phyloP scores from a whole-genome alignment of 2,888 invertebrate species.

The Meiosimyza platycephala region DNA sequence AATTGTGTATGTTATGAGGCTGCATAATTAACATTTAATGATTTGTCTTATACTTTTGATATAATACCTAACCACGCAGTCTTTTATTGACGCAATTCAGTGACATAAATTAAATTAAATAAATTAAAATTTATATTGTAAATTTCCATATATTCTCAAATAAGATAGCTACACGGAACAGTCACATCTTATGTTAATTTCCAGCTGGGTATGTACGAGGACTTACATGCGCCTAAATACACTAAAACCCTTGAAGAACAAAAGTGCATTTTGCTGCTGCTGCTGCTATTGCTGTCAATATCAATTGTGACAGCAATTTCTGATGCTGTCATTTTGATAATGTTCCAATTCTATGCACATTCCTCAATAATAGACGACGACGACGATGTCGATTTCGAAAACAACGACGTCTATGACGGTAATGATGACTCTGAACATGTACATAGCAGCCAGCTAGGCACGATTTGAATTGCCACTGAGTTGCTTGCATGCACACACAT shows the following conservation, averaged over 20 bases:
- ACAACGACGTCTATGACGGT: too few species aligned
- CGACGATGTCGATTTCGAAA: too few species aligned
- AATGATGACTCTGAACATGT: not conserved
- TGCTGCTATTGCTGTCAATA: not conserved
- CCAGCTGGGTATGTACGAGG: conserved; percentile 3
- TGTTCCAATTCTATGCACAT: conserved; percentile 21
- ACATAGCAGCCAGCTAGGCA: not conserved
- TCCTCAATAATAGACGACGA: not conserved
- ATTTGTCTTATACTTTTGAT: too few species aligned
- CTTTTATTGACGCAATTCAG: too few species aligned
- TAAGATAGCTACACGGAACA: not conserved
- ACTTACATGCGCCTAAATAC: not conserved
- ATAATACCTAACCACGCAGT: too few species aligned
- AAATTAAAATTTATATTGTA: too few species aligned
- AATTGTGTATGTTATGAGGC: too few species aligned
- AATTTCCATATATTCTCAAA: too few species aligned
- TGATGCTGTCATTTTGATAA: not conserved
- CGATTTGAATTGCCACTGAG: not conserved
- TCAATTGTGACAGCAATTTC: not conserved
- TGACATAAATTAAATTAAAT: too few species aligned
- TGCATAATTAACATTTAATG: too few species aligned
- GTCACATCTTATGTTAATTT: not conserved
- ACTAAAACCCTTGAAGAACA: not conserved
- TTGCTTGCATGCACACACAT: not conserved
- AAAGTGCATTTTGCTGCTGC: too few species aligned